Percentiles rank a stretch among this genome's conserved stretches.
These are phyloP conservation scores for Urocynchramus pylzowi DNA, from an alignment of 2,113 vertebrate genomes.

Conservation along the genomic window DNA sequence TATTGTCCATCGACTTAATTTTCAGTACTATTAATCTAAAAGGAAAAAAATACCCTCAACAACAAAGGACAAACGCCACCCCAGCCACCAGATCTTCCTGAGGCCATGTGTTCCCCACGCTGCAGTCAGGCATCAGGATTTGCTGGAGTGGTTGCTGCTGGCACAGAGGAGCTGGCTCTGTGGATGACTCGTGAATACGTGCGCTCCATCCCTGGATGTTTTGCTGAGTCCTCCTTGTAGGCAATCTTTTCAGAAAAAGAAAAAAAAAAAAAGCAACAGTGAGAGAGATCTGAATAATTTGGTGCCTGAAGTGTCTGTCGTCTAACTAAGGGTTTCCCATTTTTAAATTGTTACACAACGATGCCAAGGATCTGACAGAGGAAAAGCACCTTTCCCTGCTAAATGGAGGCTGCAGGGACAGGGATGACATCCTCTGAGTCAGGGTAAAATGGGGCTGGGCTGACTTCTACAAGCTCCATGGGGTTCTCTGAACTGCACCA, in stretches of 20 bases:
- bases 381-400: neutral
- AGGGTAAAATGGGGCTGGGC: neutral
- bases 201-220: conserved; percentile 82
- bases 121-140: conserved; percentile 51
- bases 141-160: conserved; percentile 12
- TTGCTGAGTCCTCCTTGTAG: conserved; percentile 75
- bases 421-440: neutral
- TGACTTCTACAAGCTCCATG: neutral
- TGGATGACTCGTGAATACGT: conserved; percentile 74
- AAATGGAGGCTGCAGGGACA: neutral
- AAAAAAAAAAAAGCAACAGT: neutral
- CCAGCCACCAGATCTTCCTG: neutral
- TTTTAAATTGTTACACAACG: neutral
- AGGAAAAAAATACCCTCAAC: neutral
- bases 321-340: neutral
- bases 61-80: neutral
- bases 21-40: conserved; percentile 10
- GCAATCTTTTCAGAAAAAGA: conserved; percentile 61
- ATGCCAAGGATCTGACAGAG: neutral
- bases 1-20: conserved; percentile 1
- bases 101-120: rapidly evolving
- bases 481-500: neutral
- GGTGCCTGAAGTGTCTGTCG: neutral
- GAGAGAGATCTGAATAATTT: neutral
- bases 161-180: conserved; percentile 24